Conservation (phyloP, 2,113 vertebrate species). For the Phaethornis superciliosus region DNA sequence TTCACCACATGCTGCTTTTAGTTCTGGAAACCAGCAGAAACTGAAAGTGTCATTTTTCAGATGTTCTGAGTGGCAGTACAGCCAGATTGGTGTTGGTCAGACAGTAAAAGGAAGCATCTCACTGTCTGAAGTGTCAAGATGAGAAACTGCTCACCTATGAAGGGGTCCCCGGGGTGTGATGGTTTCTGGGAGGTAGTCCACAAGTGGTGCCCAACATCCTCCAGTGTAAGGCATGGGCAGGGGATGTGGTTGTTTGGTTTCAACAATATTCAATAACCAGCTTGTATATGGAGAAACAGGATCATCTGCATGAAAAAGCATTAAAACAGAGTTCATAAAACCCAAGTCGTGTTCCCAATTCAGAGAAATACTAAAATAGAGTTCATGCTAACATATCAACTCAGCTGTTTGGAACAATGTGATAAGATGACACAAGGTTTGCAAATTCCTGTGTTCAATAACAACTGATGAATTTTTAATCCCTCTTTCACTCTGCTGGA, state of each 20-base stretch:
- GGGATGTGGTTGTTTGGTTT: constrained; percentile 91
- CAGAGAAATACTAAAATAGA: background rate
- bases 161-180: constrained; percentile 93
- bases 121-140: background rate
- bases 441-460: constrained; percentile 32
- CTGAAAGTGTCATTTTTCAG: background rate
- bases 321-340: background rate
- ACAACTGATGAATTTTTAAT: constrained; percentile 54
- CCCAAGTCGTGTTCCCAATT: background rate
- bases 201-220: constrained; percentile 96
- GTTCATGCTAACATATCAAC: background rate
- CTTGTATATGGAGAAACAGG: constrained; percentile 93
- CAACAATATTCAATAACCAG: constrained; percentile 91
- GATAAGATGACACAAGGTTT: background rate
- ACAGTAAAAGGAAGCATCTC: background rate
- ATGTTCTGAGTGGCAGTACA: background rate
- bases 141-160: constrained; percentile 83
- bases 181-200: constrained; percentile 97
- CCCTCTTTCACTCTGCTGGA: constrained; percentile 27
- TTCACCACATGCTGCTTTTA: background rate
- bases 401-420: background rate
- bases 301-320: constrained; percentile 79
- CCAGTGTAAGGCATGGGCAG: constrained; percentile 96
- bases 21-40: background rate
- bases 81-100: background rate